Percentiles rank a stretch among this genome's conserved stretches.
Conservation (phyloP, 2,888 invertebrate genomes). For the Eupeodes latifasciatus region DNA sequence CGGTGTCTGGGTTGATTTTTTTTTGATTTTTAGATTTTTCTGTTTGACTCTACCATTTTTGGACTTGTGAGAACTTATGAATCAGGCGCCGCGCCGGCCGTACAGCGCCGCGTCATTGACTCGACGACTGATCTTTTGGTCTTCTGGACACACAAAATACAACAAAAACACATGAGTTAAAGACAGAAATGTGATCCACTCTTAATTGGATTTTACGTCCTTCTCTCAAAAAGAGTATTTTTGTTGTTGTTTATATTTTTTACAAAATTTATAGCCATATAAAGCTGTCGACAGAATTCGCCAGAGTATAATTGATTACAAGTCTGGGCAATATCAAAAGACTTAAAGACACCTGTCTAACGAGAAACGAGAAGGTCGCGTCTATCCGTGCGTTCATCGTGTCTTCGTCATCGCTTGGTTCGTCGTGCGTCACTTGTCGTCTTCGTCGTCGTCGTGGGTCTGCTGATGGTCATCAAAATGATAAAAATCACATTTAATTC, state of each 20-base stretch:
- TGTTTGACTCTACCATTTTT: conserved; percentile 42
- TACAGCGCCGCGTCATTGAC: not conserved
- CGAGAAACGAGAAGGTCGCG: conserved; percentile 9
- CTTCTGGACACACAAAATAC: conserved; percentile 8
- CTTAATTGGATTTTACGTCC: conserved; percentile 68
- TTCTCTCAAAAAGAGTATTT: conserved; percentile 12
- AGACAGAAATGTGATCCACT: conserved; percentile 62
- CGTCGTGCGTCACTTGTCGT: no score
- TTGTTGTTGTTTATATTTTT: not conserved
- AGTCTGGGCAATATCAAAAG: conserved; percentile 42
- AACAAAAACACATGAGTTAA: not conserved
- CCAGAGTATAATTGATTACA: conserved; percentile 63
- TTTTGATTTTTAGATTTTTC: not conserved
- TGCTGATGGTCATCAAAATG: conserved; percentile 10
- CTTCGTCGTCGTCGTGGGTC: not conserved
- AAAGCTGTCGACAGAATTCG: conserved; percentile 69
- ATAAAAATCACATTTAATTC: conserved; percentile 51
- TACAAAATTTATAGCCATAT: conserved; percentile 61
- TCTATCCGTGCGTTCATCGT: no score
- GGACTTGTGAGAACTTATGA: conserved; percentile 56
- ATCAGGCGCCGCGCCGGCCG: conserved; percentile 59
- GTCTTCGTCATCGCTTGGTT: no score
- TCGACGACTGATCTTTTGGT: conserved; percentile 55
- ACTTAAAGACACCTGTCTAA: conserved; percentile 53
- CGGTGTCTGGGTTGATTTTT: conserved; percentile 49